Conservation (phyloP, 2,113 vertebrate species). For the Hippocampus zosterae region DNA sequence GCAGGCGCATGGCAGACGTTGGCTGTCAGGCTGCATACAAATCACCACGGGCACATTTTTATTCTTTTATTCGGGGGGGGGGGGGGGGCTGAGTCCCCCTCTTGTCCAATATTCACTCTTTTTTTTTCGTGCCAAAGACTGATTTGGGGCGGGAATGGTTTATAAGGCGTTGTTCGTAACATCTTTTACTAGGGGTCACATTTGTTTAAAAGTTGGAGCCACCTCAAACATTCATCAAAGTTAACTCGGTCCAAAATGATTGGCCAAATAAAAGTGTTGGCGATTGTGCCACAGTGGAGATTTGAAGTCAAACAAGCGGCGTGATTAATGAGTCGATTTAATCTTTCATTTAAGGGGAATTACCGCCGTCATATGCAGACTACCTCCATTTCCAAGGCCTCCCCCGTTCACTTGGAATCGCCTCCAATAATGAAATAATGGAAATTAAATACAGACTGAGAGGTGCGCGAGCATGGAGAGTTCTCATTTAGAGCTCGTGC, state of each 20-base stretch:
- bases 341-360: not conserved
- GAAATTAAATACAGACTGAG: not conserved
- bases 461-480: not conserved
- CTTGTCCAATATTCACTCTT: not conserved
- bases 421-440: not conserved
- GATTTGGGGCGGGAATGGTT: not conserved
- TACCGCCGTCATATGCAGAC: not conserved
- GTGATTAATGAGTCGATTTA: not conserved
- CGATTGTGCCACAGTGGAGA: not conserved
- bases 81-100: not conserved
- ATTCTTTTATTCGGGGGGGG: slow-evolving; percentile 6
- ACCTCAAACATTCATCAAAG: not conserved
- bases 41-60: slow-evolving; percentile 31
- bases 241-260: not conserved
- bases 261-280: not conserved
- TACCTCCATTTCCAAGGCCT: not conserved
- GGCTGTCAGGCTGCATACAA: slow-evolving; percentile 42
- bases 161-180: too few species aligned
- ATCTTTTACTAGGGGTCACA: not conserved
- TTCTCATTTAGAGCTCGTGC: not conserved
- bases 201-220: not conserved
- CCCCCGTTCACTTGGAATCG: not conserved
- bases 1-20: slow-evolving; percentile 50
- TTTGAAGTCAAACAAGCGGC: not conserved
- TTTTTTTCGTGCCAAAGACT: not conserved